Evolutionary conservation across 2,113 vertebrate genomes (phyloP).

Genomic region (Fulica atra): DNA sequence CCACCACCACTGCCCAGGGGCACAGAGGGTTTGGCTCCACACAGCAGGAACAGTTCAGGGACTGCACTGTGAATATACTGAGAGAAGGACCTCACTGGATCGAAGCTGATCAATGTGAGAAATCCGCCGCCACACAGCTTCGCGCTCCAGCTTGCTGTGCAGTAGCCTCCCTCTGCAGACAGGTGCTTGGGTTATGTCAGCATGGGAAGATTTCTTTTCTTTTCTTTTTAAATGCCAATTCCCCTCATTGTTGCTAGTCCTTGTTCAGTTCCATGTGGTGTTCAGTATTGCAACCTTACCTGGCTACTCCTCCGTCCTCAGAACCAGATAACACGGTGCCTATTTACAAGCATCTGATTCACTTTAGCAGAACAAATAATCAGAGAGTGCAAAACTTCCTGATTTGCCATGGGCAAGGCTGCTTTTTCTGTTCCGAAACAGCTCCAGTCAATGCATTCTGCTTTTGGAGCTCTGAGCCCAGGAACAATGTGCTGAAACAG

Average conservation of each 20-base stretch:
- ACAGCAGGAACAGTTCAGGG: neutral
- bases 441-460: neutral
- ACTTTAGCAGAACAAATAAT: neutral
- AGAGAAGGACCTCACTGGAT: neutral
- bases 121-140: neutral
- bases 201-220: neutral
- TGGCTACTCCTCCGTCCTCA: slow-evolving; percentile 28
- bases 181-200: neutral
- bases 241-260: neutral
- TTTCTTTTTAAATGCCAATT: neutral
- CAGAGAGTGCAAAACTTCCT: slow-evolving; percentile 34
- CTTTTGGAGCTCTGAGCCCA: slow-evolving; percentile 7
- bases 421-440: neutral
- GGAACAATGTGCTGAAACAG: neutral
- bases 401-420: neutral
- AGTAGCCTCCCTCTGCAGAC: neutral
- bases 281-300: neutral
- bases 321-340: slow-evolving; percentile 26
- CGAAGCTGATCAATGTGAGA: accelerated
- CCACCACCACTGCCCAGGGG: neutral
- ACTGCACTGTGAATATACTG: neutral
- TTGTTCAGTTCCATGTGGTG: neutral
- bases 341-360: neutral
- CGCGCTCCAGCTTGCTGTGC: neutral
- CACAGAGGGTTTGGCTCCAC: neutral